phyloP scores from a whole-genome alignment of 2,113 vertebrate species.

The Lutjanus erythropterus region DNA sequence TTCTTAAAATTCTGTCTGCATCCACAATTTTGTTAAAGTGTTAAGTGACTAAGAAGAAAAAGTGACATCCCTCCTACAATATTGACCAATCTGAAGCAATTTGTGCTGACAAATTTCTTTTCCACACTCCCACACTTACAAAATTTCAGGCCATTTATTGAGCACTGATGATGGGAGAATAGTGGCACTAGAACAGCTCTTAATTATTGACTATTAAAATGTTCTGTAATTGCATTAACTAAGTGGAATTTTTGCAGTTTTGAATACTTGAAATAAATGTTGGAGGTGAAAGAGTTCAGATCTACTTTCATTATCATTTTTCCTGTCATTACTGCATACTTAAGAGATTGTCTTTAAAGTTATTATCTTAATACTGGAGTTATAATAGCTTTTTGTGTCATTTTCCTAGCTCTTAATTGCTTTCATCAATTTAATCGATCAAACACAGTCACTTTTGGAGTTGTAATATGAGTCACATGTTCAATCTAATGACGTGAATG shows the following conservation, averaged over 20 bases:
- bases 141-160: background rate
- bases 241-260: background rate
- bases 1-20: background rate
- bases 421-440: background rate
- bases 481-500: conserved; percentile 6
- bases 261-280: background rate
- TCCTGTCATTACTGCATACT: background rate
- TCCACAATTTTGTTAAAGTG: background rate
- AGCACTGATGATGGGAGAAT: background rate
- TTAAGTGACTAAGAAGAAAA: background rate
- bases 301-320: background rate
- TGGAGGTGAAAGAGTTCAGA: background rate
- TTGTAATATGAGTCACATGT: background rate
- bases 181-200: background rate
- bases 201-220: background rate
- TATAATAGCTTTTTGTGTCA: background rate
- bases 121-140: background rate
- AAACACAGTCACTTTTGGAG: background rate
- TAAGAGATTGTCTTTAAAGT: conserved; percentile 8
- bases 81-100: background rate
- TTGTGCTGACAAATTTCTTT: background rate
- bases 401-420: conserved; percentile 1
- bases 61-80: background rate
- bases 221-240: background rate
- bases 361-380: background rate